Base-by-base conservation (phyloP, 2,113 vertebrate genomes). In the Mugil cephalus region DNA sequence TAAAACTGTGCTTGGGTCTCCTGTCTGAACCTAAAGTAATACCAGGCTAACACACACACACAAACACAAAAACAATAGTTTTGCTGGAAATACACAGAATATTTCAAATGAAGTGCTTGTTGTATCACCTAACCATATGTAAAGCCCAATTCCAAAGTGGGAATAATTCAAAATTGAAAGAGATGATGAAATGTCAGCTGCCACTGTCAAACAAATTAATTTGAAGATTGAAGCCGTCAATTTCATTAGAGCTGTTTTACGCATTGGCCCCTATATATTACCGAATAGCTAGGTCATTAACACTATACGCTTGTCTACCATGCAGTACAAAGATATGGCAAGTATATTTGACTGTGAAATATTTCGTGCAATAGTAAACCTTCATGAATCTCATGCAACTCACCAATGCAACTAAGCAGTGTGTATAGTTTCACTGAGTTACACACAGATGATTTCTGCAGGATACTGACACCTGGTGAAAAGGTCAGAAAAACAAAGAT, bases 321-420 rank as follows among this genome's bases (percentile, higher is more conserved):
- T 64, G 73, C 61, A 79, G 15, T 72, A 21, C 58, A 66, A 17
- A 52, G 1, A 65, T 8, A 30, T 50, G n/a, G 13, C 59, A 19
- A 34, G 19, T 61, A 51, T 61, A 63, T 75, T 53, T 15, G 8
- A n/a, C 7, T 36, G 18, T 55, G 19, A 61, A 64, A 56, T 51
- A 60, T 53, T 62, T 59, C 40, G 39, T 83, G 68, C 74, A 86
- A 82, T 42, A 75, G 24, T 74, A 45, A 76, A 70, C 65, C 62
- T 75, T 74, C 13, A 71, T 56, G 47, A 80, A 77, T 77, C 35
- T 79, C 82, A 89, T 83, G 82, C 84, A 86, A 84, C 79, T 88
- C 78, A 86, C 84, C 82, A 87, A 75, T 53, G 76, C 73, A 78
- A 87, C 82, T 77, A 87, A 80, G 79, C 54, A 80, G 62, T 69